A percentile compares a stretch with the other conserved stretches of the same genome.
Conservation (phyloP, 2,888 invertebrate species). For the Laothoe populi region DNA sequence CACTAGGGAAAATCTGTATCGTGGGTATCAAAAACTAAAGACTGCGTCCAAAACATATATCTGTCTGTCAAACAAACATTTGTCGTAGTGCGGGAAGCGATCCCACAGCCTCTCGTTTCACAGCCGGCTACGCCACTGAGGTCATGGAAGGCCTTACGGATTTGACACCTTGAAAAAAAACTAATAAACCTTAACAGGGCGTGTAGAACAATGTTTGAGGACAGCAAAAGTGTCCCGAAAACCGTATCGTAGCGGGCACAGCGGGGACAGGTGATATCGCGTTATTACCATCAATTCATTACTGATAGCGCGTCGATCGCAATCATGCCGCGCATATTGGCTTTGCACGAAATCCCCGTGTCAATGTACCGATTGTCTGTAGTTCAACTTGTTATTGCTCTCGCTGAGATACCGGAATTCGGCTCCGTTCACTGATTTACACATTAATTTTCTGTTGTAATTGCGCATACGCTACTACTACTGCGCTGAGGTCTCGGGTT, state of each 20-base stretch:
- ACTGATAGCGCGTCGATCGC: slow-evolving; percentile 69
- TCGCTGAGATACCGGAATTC: neutral
- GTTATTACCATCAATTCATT: slow-evolving; percentile 77
- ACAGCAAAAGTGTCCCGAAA: slow-evolving; percentile 43
- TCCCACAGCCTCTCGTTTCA: neutral
- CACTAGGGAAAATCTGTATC: no score
- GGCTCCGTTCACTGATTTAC: neutral
- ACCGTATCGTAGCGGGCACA: slow-evolving; percentile 46
- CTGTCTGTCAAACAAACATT: no score
- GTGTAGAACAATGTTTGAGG: slow-evolving; percentile 12
- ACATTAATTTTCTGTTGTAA: neutral
- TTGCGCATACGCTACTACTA: no score
- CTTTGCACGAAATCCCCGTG: slow-evolving; percentile 67
- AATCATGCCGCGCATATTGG: slow-evolving; percentile 70
- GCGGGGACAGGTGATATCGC: slow-evolving; percentile 59
- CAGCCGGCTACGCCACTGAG: neutral
- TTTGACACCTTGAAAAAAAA: no score
- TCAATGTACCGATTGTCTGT: slow-evolving; percentile 44
- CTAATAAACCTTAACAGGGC: neutral
- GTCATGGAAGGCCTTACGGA: no score
- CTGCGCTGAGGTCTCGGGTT: no score
- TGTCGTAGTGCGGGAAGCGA: no score
- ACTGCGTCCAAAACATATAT: no score
- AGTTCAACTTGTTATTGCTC: slow-evolving; percentile 25
- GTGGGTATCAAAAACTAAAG: no score